Conservation (phyloP, 2,888 invertebrate genomes). For the Drosophila leonis region DNA sequence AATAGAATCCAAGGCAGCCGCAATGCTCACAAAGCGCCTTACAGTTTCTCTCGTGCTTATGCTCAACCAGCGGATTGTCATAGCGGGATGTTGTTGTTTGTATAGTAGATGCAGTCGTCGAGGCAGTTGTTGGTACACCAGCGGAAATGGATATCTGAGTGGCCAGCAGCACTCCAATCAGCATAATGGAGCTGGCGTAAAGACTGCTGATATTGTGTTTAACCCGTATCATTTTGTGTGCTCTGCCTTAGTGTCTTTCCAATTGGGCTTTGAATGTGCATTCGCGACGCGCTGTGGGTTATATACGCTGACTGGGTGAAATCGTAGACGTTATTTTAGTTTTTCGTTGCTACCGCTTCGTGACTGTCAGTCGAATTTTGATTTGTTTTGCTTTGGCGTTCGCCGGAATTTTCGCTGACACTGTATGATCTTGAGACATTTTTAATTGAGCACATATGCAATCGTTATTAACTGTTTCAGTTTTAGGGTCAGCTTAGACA, state of each 20-base stretch:
- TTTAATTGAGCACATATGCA: slow-evolving; percentile 62
- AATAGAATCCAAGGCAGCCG: slow-evolving; percentile 84
- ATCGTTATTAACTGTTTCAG: slow-evolving; percentile 28
- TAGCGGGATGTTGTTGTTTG: slow-evolving; percentile 32
- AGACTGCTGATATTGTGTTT: slow-evolving; percentile 24
- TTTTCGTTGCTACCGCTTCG: slow-evolving; percentile 53
- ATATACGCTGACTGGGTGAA: slow-evolving; percentile 76
- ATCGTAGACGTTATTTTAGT: slow-evolving; percentile 59
- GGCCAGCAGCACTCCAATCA: slow-evolving; percentile 34
- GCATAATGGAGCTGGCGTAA: slow-evolving; percentile 11
- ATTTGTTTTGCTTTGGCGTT: slow-evolving; percentile 65
- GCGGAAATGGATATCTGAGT: slow-evolving; percentile 32
- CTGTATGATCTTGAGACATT: slow-evolving; percentile 74
- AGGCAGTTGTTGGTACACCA: slow-evolving; percentile 11
- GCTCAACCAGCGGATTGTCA: slow-evolving; percentile 71
- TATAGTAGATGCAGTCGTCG: slow-evolving; percentile 13
- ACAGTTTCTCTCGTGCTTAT: slow-evolving; percentile 79
- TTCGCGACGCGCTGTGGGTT: slow-evolving; percentile 36
- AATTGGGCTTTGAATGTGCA: slow-evolving; percentile 49
- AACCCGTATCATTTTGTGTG: slow-evolving; percentile 45
- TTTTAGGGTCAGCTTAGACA: slow-evolving; percentile 48
- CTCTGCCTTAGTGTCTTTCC: slow-evolving; percentile 31
- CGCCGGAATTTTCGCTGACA: slow-evolving; percentile 73
- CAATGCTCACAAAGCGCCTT: slow-evolving; percentile 84
- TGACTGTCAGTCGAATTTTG: slow-evolving; percentile 73